Percentiles rank a stretch among this genome's conserved stretches.
These are phyloP conservation scores for Harpagifer antarcticus DNA, from an alignment of 2,797 vertebrate genomes.

Conservation along the genomic window DNA sequence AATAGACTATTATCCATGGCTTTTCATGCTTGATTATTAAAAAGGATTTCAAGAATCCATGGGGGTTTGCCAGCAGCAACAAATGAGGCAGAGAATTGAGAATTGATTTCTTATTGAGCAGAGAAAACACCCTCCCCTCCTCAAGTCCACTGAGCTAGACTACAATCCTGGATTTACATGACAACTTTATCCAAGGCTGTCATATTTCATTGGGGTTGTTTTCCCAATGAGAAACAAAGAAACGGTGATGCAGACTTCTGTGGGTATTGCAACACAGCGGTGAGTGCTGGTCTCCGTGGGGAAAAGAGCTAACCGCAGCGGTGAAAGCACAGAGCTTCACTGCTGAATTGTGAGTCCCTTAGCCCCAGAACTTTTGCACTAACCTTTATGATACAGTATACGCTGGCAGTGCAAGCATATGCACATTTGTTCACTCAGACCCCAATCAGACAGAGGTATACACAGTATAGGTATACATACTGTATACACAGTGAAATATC, in stretches of 20 bases:
- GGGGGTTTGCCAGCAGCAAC: conserved; percentile 66
- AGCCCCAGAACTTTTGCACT: conserved; percentile 52
- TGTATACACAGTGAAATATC: background rate
- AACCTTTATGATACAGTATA: conserved; percentile 56
- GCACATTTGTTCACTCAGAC: conserved; percentile 36
- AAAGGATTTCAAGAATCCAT: conserved; percentile 77
- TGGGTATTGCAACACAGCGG: conserved; percentile 34
- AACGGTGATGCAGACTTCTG: background rate
- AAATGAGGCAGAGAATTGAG: conserved; percentile 78
- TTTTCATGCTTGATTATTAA: conserved; percentile 81
- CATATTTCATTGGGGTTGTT: conserved; percentile 50
- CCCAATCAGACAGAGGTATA: background rate
- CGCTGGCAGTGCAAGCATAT: conserved; percentile 21
- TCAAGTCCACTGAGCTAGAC: conserved; percentile 20
- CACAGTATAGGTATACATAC: conserved; percentile 6
- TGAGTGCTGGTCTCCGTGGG: conserved; percentile 31
- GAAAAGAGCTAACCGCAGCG: conserved; percentile 19
- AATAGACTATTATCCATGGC: conserved; percentile 76
- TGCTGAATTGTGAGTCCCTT: conserved; percentile 50
- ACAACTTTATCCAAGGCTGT: conserved; percentile 59
- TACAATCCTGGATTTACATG: conserved; percentile 35
- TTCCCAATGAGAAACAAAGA: conserved; percentile 39
- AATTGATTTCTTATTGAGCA: conserved; percentile 77
- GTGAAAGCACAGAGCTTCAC: conserved; percentile 35
- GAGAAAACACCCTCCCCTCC: conserved; percentile 54